A percentile compares a stretch with the other conserved stretches of the same genome.
phyloP scores from a whole-genome alignment of 2,113 vertebrate species.

The Choloepus hoffmanni region DNA sequence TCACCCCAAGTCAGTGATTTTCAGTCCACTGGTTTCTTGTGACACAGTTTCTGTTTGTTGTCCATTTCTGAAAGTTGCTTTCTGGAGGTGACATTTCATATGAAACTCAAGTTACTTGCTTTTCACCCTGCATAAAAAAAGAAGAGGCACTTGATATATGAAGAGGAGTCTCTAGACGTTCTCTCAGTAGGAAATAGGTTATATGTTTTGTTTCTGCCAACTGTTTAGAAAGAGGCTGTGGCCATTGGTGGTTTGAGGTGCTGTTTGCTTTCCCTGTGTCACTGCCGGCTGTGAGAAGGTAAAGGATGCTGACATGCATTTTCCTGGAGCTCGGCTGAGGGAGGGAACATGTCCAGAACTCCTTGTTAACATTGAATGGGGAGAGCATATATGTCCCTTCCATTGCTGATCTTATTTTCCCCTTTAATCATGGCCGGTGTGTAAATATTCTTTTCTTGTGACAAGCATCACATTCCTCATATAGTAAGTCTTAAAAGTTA shows the following conservation, averaged over 20 bases:
- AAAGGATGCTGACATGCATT: not conserved
- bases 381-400: too few species aligned
- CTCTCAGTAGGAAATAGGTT: not conserved
- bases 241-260: too few species aligned
- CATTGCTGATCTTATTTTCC: not conserved
- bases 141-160: not conserved
- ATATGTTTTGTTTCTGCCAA: not conserved
- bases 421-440: not conserved
- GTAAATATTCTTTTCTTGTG: not conserved
- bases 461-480: not conserved
- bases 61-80: slow-evolving; percentile 64
- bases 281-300: too few species aligned
- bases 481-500: not conserved
- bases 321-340: too few species aligned
- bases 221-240: not conserved
- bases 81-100: slow-evolving; percentile 64
- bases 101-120: not conserved
- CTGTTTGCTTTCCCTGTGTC: not conserved
- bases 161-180: not conserved
- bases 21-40: not conserved
- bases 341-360: too few species aligned
- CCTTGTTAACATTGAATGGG: not conserved
- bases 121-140: not conserved
- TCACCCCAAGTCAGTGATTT: not conserved
- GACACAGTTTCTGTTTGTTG: not conserved